Evolutionary conservation across 1,140 invertebrate species (phyloP), one percentile per base, ranked within the genome.

Genomic region (Euglossa dilemma): DNA sequence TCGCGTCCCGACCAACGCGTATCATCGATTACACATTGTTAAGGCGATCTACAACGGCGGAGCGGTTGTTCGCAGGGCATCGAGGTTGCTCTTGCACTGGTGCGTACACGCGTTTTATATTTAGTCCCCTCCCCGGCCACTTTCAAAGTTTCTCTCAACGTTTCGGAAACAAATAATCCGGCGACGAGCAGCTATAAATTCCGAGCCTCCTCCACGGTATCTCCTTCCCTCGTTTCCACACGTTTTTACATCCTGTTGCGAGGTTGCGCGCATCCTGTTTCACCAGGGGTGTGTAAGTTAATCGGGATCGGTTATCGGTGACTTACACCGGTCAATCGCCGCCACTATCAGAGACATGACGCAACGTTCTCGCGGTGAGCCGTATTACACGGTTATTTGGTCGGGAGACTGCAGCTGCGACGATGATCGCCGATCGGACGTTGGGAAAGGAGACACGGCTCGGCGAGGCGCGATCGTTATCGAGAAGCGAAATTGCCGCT

Each of bases 1-100:
- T 54, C 56, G 57, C 18, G 70, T 80, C 28, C 36, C 47, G 25
- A 47, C 25, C 54, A 47, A 57, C 61, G 52, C n/a, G 45, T 54
- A 57, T 76, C 80, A 66, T 82, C 80, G 80, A 82, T 76, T 76
- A 56, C 73, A 74, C 72, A 76, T 76, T 54, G 73, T 82, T 82
- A 82, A 82, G 54, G 25, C 43, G 63, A 76, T 67, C 25, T 25
- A 76, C 61, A 45, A n/a, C 57, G 23, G 45, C 18, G 14, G 45
- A 36, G 54, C 23, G 20, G 45, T n/a, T 47, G 45, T n/a, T 47
- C 59, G n/a, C 73, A 50, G 25, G 54, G 7, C 57, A 75, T 75
- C 73, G 45, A 73, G 54, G 50, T 57, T 59, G 66, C 45, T 9
- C n/a, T 47, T 28, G 56, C 56, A 61, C 18, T 20, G 45, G 43